phyloP scores from a whole-genome alignment of 2,113 vertebrate species.

The Elephas maximus region DNA sequence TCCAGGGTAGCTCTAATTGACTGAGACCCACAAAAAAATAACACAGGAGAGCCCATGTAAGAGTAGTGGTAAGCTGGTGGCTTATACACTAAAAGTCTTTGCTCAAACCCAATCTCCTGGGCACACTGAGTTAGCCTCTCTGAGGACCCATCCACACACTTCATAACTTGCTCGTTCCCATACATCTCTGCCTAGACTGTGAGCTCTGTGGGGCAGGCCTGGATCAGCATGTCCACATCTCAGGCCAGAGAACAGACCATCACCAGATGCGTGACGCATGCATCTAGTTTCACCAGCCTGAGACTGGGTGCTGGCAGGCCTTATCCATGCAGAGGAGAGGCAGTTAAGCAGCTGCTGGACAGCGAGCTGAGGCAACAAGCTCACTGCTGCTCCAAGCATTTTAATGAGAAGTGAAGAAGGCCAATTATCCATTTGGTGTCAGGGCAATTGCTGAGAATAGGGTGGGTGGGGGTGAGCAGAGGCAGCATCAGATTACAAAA shows the following conservation, averaged over 20 bases:
- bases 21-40: not conserved
- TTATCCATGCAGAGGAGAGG: rapidly evolving
- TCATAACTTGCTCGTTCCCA: not conserved
- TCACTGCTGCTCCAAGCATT: not conserved
- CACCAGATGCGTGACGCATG: not conserved
- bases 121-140: not conserved
- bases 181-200: not conserved
- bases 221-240: not conserved
- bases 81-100: not conserved
- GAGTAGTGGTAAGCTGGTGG: not conserved
- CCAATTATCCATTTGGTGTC: not conserved
- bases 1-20: not conserved
- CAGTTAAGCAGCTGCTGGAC: no score
- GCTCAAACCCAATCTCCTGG: not conserved
- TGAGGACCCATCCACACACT: rapidly evolving
- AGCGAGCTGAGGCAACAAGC: not conserved
- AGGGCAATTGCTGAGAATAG: not conserved
- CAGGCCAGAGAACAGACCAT: not conserved
- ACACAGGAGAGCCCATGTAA: not conserved
- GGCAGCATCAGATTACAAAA: not conserved
- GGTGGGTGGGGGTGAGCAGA: not conserved
- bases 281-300: not conserved
- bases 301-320: no score
- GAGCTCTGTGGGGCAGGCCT: not conserved
- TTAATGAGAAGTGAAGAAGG: not conserved